A percentile compares a stretch with the other conserved stretches of the same genome.
phyloP scores from a whole-genome alignment of 1,140 invertebrate species.

The Aphelinus atriplicis region DNA sequence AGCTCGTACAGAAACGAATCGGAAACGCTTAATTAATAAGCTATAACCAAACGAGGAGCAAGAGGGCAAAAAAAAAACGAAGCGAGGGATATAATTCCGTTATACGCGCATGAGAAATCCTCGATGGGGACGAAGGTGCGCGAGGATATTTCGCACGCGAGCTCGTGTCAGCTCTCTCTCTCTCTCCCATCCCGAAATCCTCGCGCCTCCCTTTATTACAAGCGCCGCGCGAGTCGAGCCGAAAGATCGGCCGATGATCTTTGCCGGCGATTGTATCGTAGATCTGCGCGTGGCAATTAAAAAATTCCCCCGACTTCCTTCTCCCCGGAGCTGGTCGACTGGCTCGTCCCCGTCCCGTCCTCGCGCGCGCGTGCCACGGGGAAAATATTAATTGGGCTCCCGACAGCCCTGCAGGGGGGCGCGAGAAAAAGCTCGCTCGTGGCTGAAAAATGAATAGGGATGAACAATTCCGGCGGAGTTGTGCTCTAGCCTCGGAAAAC shows the following conservation, averaged over 20 bases:
- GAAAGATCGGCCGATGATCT: constrained; percentile 27
- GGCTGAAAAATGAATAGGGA: constrained; percentile 14
- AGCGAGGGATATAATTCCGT: background rate
- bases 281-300: constrained; percentile 33
- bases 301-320: background rate
- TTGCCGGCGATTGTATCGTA: constrained; percentile 28
- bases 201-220: constrained; percentile 15
- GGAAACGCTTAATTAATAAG: no score
- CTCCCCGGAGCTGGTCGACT: background rate
- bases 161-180: background rate
- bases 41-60: no score
- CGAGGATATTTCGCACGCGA: background rate
- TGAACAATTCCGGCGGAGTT: constrained; percentile 7
- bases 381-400: constrained; percentile 28
- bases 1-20: no score
- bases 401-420: background rate
- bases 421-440: background rate
- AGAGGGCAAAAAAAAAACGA: no score
- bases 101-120: background rate
- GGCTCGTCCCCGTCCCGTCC: constrained; percentile 2
- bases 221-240: constrained; percentile 2
- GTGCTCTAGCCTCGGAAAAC: background rate
- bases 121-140: background rate
- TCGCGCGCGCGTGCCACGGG: background rate
- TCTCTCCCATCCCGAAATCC: background rate